Conservation (phyloP, 2,888 invertebrate genomes). For the Lasius fuliginosus region DNA sequence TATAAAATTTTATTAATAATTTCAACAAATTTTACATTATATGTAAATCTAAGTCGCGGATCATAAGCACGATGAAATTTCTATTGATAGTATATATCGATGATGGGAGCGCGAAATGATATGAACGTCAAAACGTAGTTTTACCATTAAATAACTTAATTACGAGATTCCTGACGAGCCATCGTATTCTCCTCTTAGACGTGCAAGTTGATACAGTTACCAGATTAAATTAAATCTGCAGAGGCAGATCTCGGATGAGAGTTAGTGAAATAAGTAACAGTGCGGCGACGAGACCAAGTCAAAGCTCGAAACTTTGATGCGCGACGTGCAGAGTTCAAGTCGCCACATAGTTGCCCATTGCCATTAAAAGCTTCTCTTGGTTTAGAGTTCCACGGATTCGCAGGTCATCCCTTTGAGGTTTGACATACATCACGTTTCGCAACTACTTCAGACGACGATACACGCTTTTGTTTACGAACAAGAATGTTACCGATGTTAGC, state of each 20-base stretch:
- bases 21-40: constrained; percentile 1
- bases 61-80: constrained; percentile 19
- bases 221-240: constrained; percentile 81
- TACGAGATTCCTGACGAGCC: constrained; percentile 10
- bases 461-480: not conserved
- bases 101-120: not conserved
- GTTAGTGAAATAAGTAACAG: constrained; percentile 38
- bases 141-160: constrained; percentile 30
- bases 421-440: not conserved
- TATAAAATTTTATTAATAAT: not conserved
- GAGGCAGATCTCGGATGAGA: constrained; percentile 42
- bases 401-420: constrained; percentile 65
- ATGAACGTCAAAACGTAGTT: constrained; percentile 11
- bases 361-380: constrained; percentile 73
- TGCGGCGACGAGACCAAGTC: constrained; percentile 37
- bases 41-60: not conserved
- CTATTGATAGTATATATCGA: not conserved
- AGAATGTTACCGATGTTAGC: not conserved
- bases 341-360: constrained; percentile 79
- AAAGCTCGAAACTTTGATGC: constrained; percentile 69
- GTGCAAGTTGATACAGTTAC: constrained; percentile 66
- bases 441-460: constrained; percentile 1
- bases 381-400: constrained; percentile 49
- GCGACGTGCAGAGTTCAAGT: constrained; percentile 61
- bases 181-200: constrained; percentile 2